Evolutionary conservation across 2,888 invertebrate species (phyloP), one percentile per base, ranked within the genome.

Genomic region (Lordiphosa andalusiaca): DNA sequence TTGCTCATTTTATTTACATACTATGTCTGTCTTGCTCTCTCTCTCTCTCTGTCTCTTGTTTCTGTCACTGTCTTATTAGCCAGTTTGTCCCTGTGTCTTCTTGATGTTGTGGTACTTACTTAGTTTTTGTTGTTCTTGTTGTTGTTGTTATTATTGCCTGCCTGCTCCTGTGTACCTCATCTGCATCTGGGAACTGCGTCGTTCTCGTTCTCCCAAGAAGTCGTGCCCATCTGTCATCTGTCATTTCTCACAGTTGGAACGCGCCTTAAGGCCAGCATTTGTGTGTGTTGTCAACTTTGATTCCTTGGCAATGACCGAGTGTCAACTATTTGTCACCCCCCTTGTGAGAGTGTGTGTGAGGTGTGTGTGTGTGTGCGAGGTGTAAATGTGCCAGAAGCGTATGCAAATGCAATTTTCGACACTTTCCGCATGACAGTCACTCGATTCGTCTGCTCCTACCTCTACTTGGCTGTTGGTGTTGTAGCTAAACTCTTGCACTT

Each of bases 331-430:
- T 53, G 44, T 42, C 52, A 12, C 40, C 44, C 37, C 36, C 16
- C 16, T 2, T 16, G 16, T 16, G 2, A 16, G 16, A 16, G 16
- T 1, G 16, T 16, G 16, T 16, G 16, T 16, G 9, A 16, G 37
- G 16, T 25, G 23, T 44, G 46, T 13, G 38, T 38, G 3, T 25
- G 25, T 52, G 25, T 44, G 52, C 7, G 16, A 40, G 25, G 39
- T 44, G 53, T 16, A 21, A 48, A 42, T 63, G 57, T 65, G 83
- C 69, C 73, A 61, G 42, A 40, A 51, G 71, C 73, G 48, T 60
- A 84, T 77, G 77, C 69, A 77, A 77, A 84, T 77, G 77, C 81
- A 80, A 81, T 84, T 77, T 77, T 81, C 82, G 71, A 69, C 74
- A 81, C 68, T 78, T 82, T 76, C 69, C 69, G 78, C 82, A 74